Conservation (phyloP, 2,797 vertebrate species). For the Intellagama lesueurii region DNA sequence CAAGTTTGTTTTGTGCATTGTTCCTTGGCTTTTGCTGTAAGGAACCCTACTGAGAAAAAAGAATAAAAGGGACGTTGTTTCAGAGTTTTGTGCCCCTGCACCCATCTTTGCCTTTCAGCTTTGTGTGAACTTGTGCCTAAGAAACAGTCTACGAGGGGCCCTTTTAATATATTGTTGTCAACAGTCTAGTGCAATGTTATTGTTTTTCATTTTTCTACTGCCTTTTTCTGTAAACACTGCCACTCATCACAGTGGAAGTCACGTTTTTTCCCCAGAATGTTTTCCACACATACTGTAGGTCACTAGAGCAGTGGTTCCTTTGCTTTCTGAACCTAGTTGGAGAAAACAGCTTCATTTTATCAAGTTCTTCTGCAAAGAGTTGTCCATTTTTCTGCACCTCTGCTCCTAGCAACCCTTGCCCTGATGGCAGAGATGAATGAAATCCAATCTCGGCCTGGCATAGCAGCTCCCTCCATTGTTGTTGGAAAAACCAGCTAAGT, state of each 20-base stretch:
- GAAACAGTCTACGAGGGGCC: background rate
- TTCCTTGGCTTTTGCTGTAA: background rate
- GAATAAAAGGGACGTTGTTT: background rate
- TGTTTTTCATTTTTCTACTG: background rate
- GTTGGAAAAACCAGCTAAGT: slow-evolving; percentile 79
- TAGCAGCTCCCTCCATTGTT: background rate
- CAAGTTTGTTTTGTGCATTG: background rate
- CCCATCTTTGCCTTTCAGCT: background rate
- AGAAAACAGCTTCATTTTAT: background rate
- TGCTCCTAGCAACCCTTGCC: slow-evolving; percentile 14
- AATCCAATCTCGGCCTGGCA: background rate
- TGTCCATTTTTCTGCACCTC: background rate
- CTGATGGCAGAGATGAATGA: slow-evolving; percentile 10
- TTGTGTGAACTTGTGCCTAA: background rate
- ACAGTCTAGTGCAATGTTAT: background rate
- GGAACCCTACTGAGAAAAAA: background rate
- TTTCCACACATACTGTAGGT: background rate
- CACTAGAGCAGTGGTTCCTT: background rate
- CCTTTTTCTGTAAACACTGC: background rate
- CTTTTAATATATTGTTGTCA: background rate
- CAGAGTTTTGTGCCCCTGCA: background rate
- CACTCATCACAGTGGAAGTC: no score
- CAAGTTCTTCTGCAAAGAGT: background rate
- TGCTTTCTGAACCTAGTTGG: background rate
- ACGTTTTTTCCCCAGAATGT: background rate